Conservation (phyloP, 2,113 vertebrate species). For the Urocolius indicus region DNA sequence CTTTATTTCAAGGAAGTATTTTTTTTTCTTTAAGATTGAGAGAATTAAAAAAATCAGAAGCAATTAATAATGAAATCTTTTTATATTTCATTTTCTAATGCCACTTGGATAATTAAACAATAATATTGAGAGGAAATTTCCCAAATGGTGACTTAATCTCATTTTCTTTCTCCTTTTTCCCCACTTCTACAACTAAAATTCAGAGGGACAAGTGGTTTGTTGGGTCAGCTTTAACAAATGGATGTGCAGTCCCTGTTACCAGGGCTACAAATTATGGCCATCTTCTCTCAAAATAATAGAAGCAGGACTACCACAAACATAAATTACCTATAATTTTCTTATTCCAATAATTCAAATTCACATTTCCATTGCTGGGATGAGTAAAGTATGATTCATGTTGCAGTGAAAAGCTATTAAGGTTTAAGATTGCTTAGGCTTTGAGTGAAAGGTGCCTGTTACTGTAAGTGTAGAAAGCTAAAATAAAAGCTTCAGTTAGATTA, state of each 20-base stretch:
- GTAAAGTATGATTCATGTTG: constrained; percentile 40
- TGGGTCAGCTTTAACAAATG: constrained; percentile 24
- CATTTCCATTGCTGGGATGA: constrained; percentile 42
- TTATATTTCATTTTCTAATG: neutral
- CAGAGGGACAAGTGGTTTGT: constrained; percentile 8
- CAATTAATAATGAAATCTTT: neutral
- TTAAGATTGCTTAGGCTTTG: constrained; percentile 46
- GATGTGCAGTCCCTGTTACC: constrained; percentile 49
- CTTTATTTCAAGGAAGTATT: neutral
- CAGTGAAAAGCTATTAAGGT: constrained; percentile 33
- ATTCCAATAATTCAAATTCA: constrained; percentile 68
- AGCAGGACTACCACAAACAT: constrained; percentile 65
- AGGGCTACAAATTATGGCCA: constrained; percentile 64
- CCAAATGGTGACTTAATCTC: constrained; percentile 9
- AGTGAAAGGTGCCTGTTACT: constrained; percentile 55
- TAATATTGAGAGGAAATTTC: neutral
- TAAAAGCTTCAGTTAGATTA: neutral
- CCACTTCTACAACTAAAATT: neutral
- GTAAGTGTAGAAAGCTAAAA: constrained; percentile 38
- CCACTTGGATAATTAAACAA: neutral
- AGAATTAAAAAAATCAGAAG: neutral
- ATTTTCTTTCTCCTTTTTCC: neutral
- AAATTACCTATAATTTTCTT: constrained; percentile 75
- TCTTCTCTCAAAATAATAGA: constrained; percentile 61
- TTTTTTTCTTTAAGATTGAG: neutral